A percentile compares a stretch with the other conserved stretches of the same genome.
Conservation (phyloP, 2,888 invertebrate species). For the Tortricodes alternella region DNA sequence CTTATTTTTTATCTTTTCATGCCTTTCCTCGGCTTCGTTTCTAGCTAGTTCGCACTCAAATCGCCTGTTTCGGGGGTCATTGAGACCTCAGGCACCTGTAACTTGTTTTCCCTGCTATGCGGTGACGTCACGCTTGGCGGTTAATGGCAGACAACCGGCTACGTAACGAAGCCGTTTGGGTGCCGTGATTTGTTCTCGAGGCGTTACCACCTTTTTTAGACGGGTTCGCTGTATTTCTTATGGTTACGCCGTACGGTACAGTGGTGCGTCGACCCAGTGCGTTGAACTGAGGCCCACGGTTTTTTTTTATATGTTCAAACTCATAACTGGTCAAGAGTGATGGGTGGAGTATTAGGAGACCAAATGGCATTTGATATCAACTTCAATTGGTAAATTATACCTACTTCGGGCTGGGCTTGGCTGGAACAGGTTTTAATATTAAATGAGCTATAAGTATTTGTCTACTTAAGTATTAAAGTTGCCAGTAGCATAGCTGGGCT, state of each 20-base stretch:
- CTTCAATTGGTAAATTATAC: conserved; percentile 10
- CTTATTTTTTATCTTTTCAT: too few species aligned
- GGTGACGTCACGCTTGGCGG: conserved; percentile 68
- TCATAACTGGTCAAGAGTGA: conserved; percentile 22
- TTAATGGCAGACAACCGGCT: conserved; percentile 56
- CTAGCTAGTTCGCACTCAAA: conserved; percentile 24
- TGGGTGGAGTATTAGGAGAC: conserved; percentile 14
- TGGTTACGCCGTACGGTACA: conserved; percentile 72
- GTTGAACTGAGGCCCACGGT: conserved; percentile 72
- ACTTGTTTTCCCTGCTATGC: conserved; percentile 67
- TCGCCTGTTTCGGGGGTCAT: conserved; percentile 50
- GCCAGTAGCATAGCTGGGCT: too few species aligned
- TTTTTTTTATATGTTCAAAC: conserved; percentile 53
- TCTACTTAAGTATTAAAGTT: neutral
- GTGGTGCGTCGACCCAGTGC: conserved; percentile 75
- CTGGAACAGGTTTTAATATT: neutral
- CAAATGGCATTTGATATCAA: conserved; percentile 13
- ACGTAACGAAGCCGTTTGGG: conserved; percentile 55
- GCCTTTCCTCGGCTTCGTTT: too few species aligned
- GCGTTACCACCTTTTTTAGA: conserved; percentile 57
- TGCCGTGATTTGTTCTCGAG: conserved; percentile 49
- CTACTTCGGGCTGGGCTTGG: neutral
- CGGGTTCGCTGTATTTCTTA: conserved; percentile 70
- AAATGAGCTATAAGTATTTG: neutral
- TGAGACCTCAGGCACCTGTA: conserved; percentile 65